Evolutionary conservation across 2,797 vertebrate genomes (phyloP), one percentile per base, ranked within the genome.

Genomic region (Prunella strophiata): DNA sequence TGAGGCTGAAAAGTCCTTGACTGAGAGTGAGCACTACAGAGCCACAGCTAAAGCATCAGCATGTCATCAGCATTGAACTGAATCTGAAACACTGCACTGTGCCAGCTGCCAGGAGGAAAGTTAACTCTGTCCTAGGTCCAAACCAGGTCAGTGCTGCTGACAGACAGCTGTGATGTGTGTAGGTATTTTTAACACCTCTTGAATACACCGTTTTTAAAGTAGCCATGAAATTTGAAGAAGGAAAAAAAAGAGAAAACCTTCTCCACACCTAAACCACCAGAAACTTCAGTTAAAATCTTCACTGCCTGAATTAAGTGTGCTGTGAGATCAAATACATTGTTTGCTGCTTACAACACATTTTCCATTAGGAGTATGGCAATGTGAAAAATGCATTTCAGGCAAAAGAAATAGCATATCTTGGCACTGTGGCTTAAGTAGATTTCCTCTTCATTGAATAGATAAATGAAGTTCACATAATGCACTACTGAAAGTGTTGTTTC

Each of bases 361-460:
- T 38, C 70, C 85, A 94, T 97, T 97, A 97, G 87, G 85, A 92
- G 16, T 45, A 89, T 95, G 81, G 85, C 87, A 97, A 95, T 40
- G 77, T 96, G 96, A 96, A 97, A 98, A 98, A 97, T 97, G 89
- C 57, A 95, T 97, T 94, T 95, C 66, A 97, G 74, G 67, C 94
- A 89, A 96, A 97, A 97, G 93, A 95, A 97, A 96, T 91, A 95
- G 87, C 68, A 61, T 93, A 96, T 97, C 93, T 95, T 96, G 91
- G 86, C 92, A 96, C 63, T 91, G 58, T 74, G 91, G 82, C 87
- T 97, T 97, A 98, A 97, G 97, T 96, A 97, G 94, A 94, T 98
- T 98, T 98, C 96, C 93, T 98, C 97, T 96, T 98, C 97, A 97
- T 94, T 98, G 96, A 98, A 98, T 95, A 98, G 96, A 97, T 97